Evolutionary conservation across 2,888 invertebrate genomes (phyloP), one percentile per base, ranked within the genome.

Genomic region (Eristalinus sepulchralis): DNA sequence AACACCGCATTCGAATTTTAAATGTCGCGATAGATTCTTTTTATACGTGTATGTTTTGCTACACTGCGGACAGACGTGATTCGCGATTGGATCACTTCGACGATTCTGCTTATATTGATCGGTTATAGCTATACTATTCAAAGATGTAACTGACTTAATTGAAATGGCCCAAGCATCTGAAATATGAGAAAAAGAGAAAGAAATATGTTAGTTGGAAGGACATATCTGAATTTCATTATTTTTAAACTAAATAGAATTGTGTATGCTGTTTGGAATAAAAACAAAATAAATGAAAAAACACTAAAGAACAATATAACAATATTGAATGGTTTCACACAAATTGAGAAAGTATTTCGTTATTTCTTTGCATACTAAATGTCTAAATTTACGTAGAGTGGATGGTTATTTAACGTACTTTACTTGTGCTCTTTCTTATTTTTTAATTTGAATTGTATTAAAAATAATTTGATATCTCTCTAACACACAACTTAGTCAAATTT

Each of bases 1-100:
- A 76, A 94, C 93, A 72, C 95, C 94, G 88, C 95, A 95, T 89
- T 95, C 94, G 88, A 94, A 93, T 79, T 93, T 93, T 88, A 94
- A 89, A 89, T 95, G 95, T 13, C 94, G 93, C 81, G 93, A 93
- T 88, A 95, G 92, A 89, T 94, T 94, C 88, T 94, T 93, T 85
- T 94, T 93, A 91, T 94, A 94, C 60, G 94, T 94, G 89, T 95
- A 95, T 57, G 91, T 91, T 89, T 94, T 94, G 59, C 93, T 92
- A 89, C 95, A 95, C n/a, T 93, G 93, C 0, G 93, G 93, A 89
- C 95, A 95, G 36, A 93, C 90, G 79, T 93, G 92, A 68, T 63
- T 80, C n/a, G 79, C 73, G 27, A 66, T 24, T 27, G 62, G 33
- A 39, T 84, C 75, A 53, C 57, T 47, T 24, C 81, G 71, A 11